Percentiles rank a stretch among this genome's conserved stretches.
phyloP scores from a whole-genome alignment of 2,888 invertebrate species.

The Lasioglossum calceatum region DNA sequence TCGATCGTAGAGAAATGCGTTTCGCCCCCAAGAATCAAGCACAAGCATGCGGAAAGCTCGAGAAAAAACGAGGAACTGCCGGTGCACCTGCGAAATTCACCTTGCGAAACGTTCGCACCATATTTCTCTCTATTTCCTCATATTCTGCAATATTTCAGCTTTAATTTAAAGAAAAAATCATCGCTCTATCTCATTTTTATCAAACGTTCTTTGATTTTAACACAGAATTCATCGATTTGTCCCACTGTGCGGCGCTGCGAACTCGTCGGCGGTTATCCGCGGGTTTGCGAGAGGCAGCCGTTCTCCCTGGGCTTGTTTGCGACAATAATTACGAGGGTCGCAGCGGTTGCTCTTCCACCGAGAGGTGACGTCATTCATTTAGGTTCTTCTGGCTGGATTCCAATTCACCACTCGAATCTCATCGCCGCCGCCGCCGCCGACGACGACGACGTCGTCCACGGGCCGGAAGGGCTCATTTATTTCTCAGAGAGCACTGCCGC shows the following conservation, averaged over 20 bases:
- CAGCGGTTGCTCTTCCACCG: not conserved
- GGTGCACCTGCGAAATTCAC: too few species aligned
- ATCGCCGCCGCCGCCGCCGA: slow-evolving; percentile 18
- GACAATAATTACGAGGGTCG: slow-evolving; percentile 46
- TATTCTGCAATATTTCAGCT: too few species aligned
- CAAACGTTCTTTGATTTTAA: too few species aligned
- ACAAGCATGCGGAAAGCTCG: not conserved
- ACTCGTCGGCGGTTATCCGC: slow-evolving; percentile 3
- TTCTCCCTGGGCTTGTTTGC: slow-evolving; percentile 35
- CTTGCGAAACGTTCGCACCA: too few species aligned
- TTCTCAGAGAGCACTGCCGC: slow-evolving; percentile 6
- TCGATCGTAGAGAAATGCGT: not conserved
- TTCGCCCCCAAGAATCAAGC: not conserved
- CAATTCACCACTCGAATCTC: slow-evolving; percentile 53
- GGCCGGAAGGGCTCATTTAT: slow-evolving; percentile 51
- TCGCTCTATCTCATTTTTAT: too few species aligned
- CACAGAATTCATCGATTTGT: too few species aligned
- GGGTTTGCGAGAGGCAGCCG: not conserved
- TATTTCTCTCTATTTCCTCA: too few species aligned
- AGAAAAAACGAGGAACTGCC: not conserved
- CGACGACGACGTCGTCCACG: slow-evolving; percentile 14
- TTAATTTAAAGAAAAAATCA: too few species aligned
- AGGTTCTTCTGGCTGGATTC: slow-evolving; percentile 57
- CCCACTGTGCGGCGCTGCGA: not conserved
- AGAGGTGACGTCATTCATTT: slow-evolving; percentile 57